Base-by-base conservation (phyloP, 1,140 invertebrate genomes). In the Dinoponera quadriceps region DNA sequence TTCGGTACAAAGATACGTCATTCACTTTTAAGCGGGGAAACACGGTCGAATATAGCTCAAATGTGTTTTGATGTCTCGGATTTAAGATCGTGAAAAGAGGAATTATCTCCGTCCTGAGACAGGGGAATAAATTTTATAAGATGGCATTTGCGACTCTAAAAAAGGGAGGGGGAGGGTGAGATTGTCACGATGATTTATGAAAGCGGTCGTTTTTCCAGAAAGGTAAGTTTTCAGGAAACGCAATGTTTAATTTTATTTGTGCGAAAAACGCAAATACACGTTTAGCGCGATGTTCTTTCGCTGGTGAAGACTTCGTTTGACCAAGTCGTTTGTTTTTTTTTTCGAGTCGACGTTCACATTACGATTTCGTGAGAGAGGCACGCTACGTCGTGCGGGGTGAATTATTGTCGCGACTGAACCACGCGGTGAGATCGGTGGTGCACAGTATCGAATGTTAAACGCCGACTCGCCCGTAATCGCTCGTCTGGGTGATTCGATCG, bases 371-470 rank as follows among this genome's bases (percentile, higher is more conserved):
- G 54, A 57, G 33, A 55, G 33, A 57, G 14, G 65, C 33, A 80
- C 75, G 22, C 22, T 78, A 20, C 66, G 51, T 57, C 63, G 22
- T 77, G 44, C 16, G 18, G 66, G 66, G 22, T 66, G 33, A 78
- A 71, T 80, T 80, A 80, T 80, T 71, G 65, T 80, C 75, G 75
- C 65, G 75, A 69, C 57, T 80, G 27, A 48, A 57, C 75, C 65
- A 80, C 65, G 48, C 71, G 49, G n/a, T 55, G 65, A 44, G 66
- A 57, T 71, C 65, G 22, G 25, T 71, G 33, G 62, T 22, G 29
- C 22, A 80, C 51, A 69, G 29, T 44, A 78, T 68, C 75, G 51
- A 71, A 71, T 57, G 65, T 80, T 80, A 71, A 78, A 80, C 59
- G 18, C 44, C 75, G 48, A 80, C 75, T 69, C 29, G 20, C 18